Evolutionary conservation across 2,888 invertebrate genomes (phyloP).

Genomic region (Aquatica leii): DNA sequence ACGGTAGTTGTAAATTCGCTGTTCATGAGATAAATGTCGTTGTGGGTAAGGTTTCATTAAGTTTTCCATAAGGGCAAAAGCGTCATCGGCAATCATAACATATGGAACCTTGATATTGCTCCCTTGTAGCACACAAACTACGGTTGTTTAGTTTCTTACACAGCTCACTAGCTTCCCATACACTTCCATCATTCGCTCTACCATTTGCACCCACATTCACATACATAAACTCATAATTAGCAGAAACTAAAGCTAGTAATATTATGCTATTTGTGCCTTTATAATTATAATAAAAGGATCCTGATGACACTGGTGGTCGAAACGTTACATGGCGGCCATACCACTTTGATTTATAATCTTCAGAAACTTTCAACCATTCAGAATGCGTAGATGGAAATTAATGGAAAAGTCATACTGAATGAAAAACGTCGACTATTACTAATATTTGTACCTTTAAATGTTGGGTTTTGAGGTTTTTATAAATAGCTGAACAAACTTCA

Average conservation of each 20-base stretch:
- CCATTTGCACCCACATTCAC: slow-evolving; percentile 6
- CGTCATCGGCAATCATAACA: slow-evolving; percentile 1
- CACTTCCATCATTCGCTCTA: not conserved
- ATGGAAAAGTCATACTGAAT: slow-evolving; percentile 3
- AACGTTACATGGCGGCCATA: not conserved
- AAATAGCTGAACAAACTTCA: slow-evolving; percentile 4
- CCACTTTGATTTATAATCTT: slow-evolving; percentile 2
- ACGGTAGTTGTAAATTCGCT: not conserved
- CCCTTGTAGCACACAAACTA: too few species aligned
- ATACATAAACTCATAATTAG: not conserved
- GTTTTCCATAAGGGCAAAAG: slow-evolving; percentile 5
- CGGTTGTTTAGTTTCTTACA: slow-evolving; percentile 5
- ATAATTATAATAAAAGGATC: slow-evolving; percentile 7
- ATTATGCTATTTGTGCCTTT: not conserved
- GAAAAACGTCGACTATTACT: not conserved
- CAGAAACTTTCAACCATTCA: slow-evolving; percentile 4
- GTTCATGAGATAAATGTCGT: slow-evolving; percentile 1
- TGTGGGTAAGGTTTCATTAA: not conserved
- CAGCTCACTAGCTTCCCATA: not conserved
- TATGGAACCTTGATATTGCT: slow-evolving; percentile 4
- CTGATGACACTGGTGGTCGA: not conserved
- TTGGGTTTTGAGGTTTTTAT: slow-evolving; percentile 1
- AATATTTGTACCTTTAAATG: too few species aligned
- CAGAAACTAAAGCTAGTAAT: not conserved
- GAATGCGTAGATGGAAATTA: slow-evolving; percentile 1